A percentile compares a stretch with the other conserved stretches of the same genome.
Conservation (phyloP, 1,140 invertebrate species). For the Cydia amplana region DNA sequence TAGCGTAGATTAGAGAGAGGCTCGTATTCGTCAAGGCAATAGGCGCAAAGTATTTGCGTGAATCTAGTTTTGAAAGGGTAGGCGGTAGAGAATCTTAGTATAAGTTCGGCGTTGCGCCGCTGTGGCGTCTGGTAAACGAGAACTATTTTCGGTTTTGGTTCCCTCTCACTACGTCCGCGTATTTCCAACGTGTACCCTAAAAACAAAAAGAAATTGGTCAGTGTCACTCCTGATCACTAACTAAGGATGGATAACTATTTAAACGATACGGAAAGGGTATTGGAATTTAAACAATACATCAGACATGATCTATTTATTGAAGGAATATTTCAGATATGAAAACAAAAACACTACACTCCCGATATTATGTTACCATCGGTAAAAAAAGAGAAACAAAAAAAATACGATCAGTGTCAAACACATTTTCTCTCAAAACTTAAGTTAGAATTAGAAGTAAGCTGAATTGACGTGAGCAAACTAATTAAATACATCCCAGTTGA, state of each 20-base stretch:
- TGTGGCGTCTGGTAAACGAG: conserved; percentile 69
- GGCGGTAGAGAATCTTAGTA: conserved; percentile 67
- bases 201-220: conserved; percentile 75
- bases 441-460: background rate
- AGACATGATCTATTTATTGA: conserved; percentile 24
- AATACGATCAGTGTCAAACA: background rate
- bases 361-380: background rate
- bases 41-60: conserved; percentile 69
- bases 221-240: conserved; percentile 43
- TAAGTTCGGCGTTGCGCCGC: conserved; percentile 69
- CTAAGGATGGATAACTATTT: conserved; percentile 5
- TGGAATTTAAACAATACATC: conserved; percentile 18
- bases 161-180: conserved; percentile 58
- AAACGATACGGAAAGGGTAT: background rate
- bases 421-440: background rate
- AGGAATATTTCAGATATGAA: conserved; percentile 41
- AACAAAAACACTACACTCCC: background rate
- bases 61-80: conserved; percentile 71
- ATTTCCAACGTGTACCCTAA: conserved; percentile 71
- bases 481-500: background rate
- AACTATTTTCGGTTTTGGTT: conserved; percentile 67
- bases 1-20: conserved; percentile 53
- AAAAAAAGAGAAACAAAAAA: background rate
- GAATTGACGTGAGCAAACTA: no score
- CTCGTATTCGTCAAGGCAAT: conserved; percentile 65